phyloP scores from a whole-genome alignment of 1,140 invertebrate genomes.

The Drosophila tristis region DNA sequence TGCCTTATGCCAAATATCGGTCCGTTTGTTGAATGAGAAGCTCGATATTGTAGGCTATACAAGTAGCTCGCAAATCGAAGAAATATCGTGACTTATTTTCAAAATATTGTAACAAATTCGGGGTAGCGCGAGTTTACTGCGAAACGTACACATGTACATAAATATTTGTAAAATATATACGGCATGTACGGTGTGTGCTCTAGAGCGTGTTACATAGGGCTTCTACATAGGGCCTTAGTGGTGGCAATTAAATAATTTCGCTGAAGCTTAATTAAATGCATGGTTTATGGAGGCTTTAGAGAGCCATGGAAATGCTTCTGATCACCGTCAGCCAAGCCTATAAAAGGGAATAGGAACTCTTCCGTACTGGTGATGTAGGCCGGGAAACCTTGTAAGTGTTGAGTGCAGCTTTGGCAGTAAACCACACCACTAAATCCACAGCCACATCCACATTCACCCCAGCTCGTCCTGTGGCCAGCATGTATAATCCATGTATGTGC shows the following conservation, averaged over 20 bases:
- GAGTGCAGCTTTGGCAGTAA: slow-evolving; percentile 28
- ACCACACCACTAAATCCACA: slow-evolving; percentile 8
- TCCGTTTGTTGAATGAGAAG: too few relatives aligned
- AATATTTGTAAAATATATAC: too few relatives aligned
- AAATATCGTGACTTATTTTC: background rate
- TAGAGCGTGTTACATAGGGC: slow-evolving; percentile 9
- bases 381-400: slow-evolving; percentile 57
- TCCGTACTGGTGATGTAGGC: slow-evolving; percentile 47
- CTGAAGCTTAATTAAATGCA: slow-evolving; percentile 53
- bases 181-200: background rate
- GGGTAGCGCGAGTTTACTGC: too few relatives aligned
- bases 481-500: slow-evolving; percentile 50
- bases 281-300: slow-evolving; percentile 36
- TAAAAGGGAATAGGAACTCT: slow-evolving; percentile 49
- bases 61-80: background rate
- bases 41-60: too few relatives aligned
- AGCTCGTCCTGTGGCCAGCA: background rate
- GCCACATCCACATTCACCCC: background rate
- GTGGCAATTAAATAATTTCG: slow-evolving; percentile 35
- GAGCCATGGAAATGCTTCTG: slow-evolving; percentile 54
- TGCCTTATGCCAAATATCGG: too few relatives aligned
- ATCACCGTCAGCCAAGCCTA: slow-evolving; percentile 56
- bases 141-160: too few relatives aligned
- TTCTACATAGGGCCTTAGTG: slow-evolving; percentile 1
- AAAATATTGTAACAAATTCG: too few relatives aligned